phyloP scores from a whole-genome alignment of 1,140 invertebrate genomes.

The Hyposmocoma kahamanoa region DNA sequence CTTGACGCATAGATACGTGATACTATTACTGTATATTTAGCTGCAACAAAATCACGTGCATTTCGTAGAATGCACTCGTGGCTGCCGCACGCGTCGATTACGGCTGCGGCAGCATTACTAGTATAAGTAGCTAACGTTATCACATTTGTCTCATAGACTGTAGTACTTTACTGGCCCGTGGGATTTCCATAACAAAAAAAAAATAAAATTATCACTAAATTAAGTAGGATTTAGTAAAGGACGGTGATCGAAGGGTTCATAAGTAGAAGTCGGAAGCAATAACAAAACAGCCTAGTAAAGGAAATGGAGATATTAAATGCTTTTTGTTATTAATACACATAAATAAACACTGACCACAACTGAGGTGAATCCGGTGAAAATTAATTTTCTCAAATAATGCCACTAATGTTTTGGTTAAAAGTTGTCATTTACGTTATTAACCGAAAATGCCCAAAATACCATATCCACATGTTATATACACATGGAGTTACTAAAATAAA shows the following conservation, averaged over 20 bases:
- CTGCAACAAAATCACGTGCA: slow-evolving; percentile 32
- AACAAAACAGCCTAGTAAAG: slow-evolving; percentile 47
- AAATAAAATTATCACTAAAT: slow-evolving; percentile 66
- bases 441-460: slow-evolving; percentile 31
- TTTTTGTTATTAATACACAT: slow-evolving; percentile 36
- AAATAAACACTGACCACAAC: slow-evolving; percentile 57
- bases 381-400: slow-evolving; percentile 52
- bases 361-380: slow-evolving; percentile 51
- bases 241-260: slow-evolving; percentile 52
- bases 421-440: slow-evolving; percentile 18
- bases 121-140: slow-evolving; percentile 58
- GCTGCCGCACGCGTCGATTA: slow-evolving; percentile 32
- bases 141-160: slow-evolving; percentile 71
- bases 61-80: slow-evolving; percentile 8
- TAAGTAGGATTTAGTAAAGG: slow-evolving; percentile 69
- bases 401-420: slow-evolving; percentile 40
- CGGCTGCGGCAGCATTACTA: no score
- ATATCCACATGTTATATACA: no score
- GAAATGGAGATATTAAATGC: slow-evolving; percentile 55
- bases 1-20: slow-evolving; percentile 11
- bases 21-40: slow-evolving; percentile 7
- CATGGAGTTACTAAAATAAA: slow-evolving; percentile 30
- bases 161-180: slow-evolving; percentile 63
- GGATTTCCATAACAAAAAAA: slow-evolving; percentile 52
- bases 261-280: slow-evolving; percentile 39